Evolutionary conservation across 2,797 vertebrate species (phyloP), one percentile per base, ranked within the genome.

Genomic region (Gallinago solitaria): DNA sequence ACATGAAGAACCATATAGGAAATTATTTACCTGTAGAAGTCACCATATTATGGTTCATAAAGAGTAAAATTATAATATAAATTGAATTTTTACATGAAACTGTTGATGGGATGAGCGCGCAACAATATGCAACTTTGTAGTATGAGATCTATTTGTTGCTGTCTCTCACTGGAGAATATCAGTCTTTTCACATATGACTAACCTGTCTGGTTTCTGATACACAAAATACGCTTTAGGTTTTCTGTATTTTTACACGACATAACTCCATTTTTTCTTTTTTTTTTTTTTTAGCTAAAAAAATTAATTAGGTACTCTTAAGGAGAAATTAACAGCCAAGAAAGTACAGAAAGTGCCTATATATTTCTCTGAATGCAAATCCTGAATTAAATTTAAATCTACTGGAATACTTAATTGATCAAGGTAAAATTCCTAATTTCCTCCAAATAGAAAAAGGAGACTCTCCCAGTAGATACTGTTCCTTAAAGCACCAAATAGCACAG

Each of bases 391-490:
- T 54, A 41, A 61, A 84, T 43, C 47, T 51, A 25, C 18, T 48
- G 33, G 15, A 88, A 83, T 19, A 37, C 7, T 57, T 47, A 24
- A 83, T 1, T 19, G 30, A 76, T 43, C 19, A 33, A 67, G 51
- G n/a, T 1, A 89, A 48, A 81, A 87, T 83, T 68, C 71, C 65
- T 64, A 2, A 41, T 71, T 67, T 83, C 74, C 25, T 64, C 24
- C 79, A 81, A 17, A 35, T 1, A 81, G 45, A n/a, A 90, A 91
- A 88, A 82, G n/a, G 9, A 65, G 39, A 41, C 11, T 81, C 5
- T 93, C 79, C 64, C 61, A 67, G 32, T 7, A 83, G 90, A 48
- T 64, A 35, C 1, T 54, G 77, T 15, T 93, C 80, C 74, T 91
- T 70, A 69, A 81, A 92, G 74, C 63, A 95, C 59, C 47, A 69